Base-by-base conservation (phyloP, 2,113 vertebrate genomes). In the Sinocyclocheilus maitianheensis region DNA sequence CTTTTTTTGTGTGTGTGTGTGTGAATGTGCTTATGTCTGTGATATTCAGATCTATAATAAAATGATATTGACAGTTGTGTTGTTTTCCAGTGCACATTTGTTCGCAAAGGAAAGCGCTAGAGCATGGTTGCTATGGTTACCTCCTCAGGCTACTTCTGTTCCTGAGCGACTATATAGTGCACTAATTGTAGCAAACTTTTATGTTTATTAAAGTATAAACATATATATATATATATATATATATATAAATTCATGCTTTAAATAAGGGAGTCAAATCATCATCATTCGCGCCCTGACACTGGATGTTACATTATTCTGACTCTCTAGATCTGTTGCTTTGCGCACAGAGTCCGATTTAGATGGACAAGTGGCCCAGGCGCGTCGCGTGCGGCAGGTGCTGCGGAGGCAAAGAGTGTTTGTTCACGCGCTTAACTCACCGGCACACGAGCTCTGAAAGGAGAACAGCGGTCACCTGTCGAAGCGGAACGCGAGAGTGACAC, bases 401-500 rank as follows among this genome's bases (percentile, higher is more conserved):
- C 34, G 18, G 46, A 58, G 62, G 20, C 30, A 60, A 12, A 18
- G 60, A 20, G 51, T 67, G 71, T 43, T 48, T 77, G 40, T 53
- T 67, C 62, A 55, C 48, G 40, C 30, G 71, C 72, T 40, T 75
- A 72, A 77, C 80, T 71, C 74, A 26, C 53, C 24, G 37, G 26
- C 48, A 43, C 60, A 48, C 26, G 63, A 53, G 77, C 74, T 72
- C 74, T 67, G 75, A 55, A 58, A 22, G 16, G 37, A 48, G 62
- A 58, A 80, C 82, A 87, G 60, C 60, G 60, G 74, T 75, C 65
- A 40, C 40, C 62, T 69, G 46, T 43, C 22, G 46, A 65, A 62
- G 84, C 81, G 81, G 63, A 48, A 78, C 43, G 65, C 26, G 16
- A 65, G 67, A 86, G 53, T 79, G 84, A 88, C 76, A 88, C 30